Base-by-base conservation (phyloP, 2,113 vertebrate genomes). In the Calyptommatus sinebrachiatus region DNA sequence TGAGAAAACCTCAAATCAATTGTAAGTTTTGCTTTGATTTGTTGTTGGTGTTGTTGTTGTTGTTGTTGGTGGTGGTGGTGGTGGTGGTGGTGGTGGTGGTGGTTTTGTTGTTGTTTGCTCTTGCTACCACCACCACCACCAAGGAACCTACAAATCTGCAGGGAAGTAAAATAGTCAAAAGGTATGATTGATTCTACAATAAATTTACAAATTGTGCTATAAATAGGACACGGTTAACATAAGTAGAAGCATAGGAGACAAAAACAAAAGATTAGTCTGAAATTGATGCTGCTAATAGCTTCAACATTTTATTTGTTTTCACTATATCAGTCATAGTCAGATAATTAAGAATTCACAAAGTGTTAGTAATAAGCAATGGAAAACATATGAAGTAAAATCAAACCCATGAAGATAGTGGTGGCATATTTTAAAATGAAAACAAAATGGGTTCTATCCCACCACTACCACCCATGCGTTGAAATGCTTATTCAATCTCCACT, bases 201-300 rank as follows among this genome's bases (percentile, higher is more conserved):
- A 31, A 24, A 67, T 57, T 20, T 21, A 22, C 45, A 46, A 73
- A 48, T 9, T 22, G 24, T 20, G 50, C 74, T 74, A 81, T 68
- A 69, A 68, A 81, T 67, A 81, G 50, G 60, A 80, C 31, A 67
- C 60, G 45, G 74, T 68, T 45, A 80, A 31, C 48, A 22, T 60
- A 80, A 73, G 73, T 41, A 68, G 71, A 31, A 74, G 24, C 20
- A 68, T 21, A 45, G 48, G 24, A 53, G 73, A 80, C 35, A 60
- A 74, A 81, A 73, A 72, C 11, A 48, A 35, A 6, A 50, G 16
- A 53, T 63, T 48, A 65, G n/a, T 35, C 8, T n/a, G 73, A 22
- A 73, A 35, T 28, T 35, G 9, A 67, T 67, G 29, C 66, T 14
- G 28, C 41, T 26, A 24, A n/a, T 60, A 31, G 28, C 29, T 73